Percentiles rank a stretch among this genome's conserved stretches.
Conservation (phyloP, 2,888 invertebrate species). For the Gibbula magus region DNA sequence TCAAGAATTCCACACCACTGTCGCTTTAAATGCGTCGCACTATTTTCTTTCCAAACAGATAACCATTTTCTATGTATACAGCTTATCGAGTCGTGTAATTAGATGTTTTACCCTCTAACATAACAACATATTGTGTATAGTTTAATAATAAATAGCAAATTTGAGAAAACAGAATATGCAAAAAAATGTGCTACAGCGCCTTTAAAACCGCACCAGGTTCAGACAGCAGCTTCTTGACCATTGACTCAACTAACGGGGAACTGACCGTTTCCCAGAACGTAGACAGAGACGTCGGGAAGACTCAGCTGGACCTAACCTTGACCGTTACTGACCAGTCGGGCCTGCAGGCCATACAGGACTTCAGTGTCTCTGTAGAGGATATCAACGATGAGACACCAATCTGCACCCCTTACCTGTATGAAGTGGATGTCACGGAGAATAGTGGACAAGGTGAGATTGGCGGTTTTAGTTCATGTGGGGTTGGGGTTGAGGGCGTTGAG, state of each 20-base stretch:
- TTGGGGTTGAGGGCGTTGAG: too few relatives aligned
- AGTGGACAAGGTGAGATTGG: background rate
- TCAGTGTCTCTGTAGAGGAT: background rate
- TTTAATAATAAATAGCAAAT: too few relatives aligned
- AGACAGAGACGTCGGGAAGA: background rate
- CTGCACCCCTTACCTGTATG: background rate
- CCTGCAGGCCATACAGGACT: background rate
- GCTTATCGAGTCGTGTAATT: too few relatives aligned
- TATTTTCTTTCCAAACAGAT: too few relatives aligned
- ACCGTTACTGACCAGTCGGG: conserved; percentile 12
- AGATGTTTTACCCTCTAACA: too few relatives aligned
- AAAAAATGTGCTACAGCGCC: too few relatives aligned
- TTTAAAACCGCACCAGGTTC: background rate
- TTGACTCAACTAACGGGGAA: background rate
- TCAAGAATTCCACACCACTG: too few relatives aligned
- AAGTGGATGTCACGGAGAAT: background rate
- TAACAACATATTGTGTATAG: too few relatives aligned
- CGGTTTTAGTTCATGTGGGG: background rate
- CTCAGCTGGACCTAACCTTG: background rate
- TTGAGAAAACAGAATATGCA: too few relatives aligned
- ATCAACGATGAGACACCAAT: conserved; percentile 17
- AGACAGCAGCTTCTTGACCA: background rate
- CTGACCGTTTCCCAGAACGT: background rate
- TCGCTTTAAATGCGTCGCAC: too few relatives aligned
- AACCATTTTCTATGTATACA: too few relatives aligned